Conservation (phyloP, 2,113 vertebrate species). For the Eira barbara region DNA sequence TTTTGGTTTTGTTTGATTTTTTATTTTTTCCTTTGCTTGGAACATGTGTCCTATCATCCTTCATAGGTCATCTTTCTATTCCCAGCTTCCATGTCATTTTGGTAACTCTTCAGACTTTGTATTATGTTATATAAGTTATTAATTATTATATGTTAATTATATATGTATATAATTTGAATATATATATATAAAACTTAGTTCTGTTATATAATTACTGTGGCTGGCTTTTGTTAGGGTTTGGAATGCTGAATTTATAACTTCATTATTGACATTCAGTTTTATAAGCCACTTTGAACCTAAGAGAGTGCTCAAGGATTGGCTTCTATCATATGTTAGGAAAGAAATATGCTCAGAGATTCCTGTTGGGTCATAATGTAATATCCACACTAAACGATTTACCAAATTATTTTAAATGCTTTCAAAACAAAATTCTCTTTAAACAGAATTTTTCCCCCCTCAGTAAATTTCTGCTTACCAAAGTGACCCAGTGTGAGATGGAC, state of each 20-base stretch:
- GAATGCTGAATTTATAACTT: background rate
- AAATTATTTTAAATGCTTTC: background rate
- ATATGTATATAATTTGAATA: background rate
- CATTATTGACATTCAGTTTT: background rate
- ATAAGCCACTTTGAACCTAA: background rate
- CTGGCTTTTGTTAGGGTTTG: background rate
- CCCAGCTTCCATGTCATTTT: background rate
- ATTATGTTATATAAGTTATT: background rate
- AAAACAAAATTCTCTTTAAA: background rate
- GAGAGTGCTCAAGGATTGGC: background rate
- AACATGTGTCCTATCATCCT: background rate
- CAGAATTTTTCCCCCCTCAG: background rate
- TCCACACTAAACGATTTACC: background rate
- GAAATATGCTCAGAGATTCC: background rate
- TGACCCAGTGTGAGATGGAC: background rate
- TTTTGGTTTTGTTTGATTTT: too few species aligned
- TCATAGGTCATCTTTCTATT: background rate
- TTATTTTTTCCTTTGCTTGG: too few species aligned
- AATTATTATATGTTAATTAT: background rate
- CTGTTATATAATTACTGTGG: background rate
- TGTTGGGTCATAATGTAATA: background rate
- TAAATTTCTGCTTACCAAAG: background rate
- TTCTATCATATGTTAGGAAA: background rate
- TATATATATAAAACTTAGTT: background rate
- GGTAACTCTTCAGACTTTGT: background rate